Evolutionary conservation across 1,140 invertebrate genomes (phyloP).

Genomic region (Aphidius gifuensis): DNA sequence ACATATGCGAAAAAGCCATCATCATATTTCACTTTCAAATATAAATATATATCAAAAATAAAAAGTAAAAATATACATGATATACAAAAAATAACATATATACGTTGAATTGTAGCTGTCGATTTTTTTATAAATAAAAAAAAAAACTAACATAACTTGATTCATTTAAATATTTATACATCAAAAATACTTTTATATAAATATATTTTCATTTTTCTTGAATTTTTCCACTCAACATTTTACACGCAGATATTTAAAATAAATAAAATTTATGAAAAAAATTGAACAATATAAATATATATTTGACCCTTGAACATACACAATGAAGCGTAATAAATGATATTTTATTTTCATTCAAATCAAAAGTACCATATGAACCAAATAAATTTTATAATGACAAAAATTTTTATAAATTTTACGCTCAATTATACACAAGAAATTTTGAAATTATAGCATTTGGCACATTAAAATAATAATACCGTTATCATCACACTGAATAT

Average conservation of each 20-base stretch:
- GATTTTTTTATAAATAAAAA: not conserved
- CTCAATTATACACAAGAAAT: constrained; percentile 39
- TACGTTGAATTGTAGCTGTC: no score
- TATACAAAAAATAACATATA: no score
- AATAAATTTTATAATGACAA: constrained; percentile 30
- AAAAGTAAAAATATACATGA: not conserved
- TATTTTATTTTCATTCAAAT: not conserved
- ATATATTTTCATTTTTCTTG: no score
- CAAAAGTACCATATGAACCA: constrained; percentile 14
- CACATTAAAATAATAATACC: constrained; percentile 35
- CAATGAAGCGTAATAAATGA: not conserved
- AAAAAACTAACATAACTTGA: not conserved
- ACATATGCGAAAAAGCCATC: constrained; percentile 10
- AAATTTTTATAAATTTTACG: constrained; percentile 50
- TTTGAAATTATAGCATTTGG: constrained; percentile 38
- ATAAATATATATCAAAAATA: not conserved
- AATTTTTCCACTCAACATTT: no score
- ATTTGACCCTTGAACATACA: no score
- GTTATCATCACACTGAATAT: constrained; percentile 21
- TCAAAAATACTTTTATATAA: no score
- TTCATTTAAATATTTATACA: not conserved
- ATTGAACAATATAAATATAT: no score
- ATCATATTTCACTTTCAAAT: constrained; percentile 11
- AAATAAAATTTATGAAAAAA: no score
- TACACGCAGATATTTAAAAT: no score